Percentiles rank a stretch among this genome's conserved stretches.
phyloP scores from a whole-genome alignment of 2,797 vertebrate genomes.

The Pseudomugil tenellus region DNA sequence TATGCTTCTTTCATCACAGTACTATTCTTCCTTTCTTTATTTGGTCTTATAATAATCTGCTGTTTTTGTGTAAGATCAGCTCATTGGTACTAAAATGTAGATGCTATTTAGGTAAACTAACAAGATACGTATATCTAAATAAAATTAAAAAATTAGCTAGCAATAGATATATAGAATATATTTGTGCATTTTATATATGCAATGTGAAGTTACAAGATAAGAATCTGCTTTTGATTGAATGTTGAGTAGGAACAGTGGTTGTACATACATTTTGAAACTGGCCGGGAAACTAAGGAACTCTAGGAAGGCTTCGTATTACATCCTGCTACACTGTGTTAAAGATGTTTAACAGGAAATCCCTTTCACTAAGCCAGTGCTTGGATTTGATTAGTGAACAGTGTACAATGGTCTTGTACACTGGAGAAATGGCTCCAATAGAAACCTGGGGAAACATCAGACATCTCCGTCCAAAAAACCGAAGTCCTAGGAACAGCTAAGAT shows the following conservation, averaged over 20 bases:
- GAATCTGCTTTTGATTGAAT: constrained; percentile 21
- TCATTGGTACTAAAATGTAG: neutral
- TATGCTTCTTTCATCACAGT: neutral
- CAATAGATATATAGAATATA: neutral
- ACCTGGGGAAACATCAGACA: too few species aligned
- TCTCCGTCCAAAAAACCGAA: too few species aligned
- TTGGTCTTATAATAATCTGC: constrained; percentile 10
- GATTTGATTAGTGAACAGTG: constrained; percentile 46
- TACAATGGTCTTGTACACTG: too few species aligned
- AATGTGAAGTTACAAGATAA: constrained; percentile 3
- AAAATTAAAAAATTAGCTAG: neutral
- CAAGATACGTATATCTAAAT: too few species aligned
- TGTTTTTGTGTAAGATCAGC: neutral
- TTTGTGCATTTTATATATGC: neutral
- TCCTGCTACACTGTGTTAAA: constrained; percentile 33
- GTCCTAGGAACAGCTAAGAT: too few species aligned
- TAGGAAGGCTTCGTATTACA: constrained; percentile 25
- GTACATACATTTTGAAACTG: too few species aligned
- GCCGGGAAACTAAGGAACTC: too few species aligned
- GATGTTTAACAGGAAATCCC: constrained; percentile 31
- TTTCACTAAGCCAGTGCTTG: constrained; percentile 32
- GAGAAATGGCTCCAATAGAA: too few species aligned
- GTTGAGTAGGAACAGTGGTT: neutral
- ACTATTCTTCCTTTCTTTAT: neutral
- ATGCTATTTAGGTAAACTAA: neutral